Percentiles rank a stretch among this genome's conserved stretches.
phyloP scores from a whole-genome alignment of 23 tunicate genomes.

The Phallusia fumigata region DNA sequence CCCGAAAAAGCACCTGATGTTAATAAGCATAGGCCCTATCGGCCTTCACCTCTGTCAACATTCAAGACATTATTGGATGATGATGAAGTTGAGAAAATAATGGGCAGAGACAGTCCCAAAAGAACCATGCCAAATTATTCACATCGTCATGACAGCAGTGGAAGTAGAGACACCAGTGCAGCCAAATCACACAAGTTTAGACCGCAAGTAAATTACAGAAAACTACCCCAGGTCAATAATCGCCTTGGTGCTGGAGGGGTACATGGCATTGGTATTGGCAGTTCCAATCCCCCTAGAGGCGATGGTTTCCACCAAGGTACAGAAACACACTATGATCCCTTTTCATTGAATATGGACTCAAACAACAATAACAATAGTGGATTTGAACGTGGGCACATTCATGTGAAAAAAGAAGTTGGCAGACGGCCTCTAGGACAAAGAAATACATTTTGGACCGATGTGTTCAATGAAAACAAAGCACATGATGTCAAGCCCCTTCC shows the following conservation, averaged over 20 bases:
- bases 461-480: slow-evolving; percentile 17
- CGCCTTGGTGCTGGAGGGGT: not conserved
- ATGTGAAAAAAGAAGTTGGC: not conserved
- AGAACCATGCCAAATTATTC: not conserved
- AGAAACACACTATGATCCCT: not conserved
- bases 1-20: not conserved
- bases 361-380: slow-evolving; percentile 38
- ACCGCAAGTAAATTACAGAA: slow-evolving; percentile 3
- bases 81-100: slow-evolving; percentile 55
- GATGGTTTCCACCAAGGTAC: not conserved
- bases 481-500: slow-evolving; percentile 1
- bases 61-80: slow-evolving; percentile 63
- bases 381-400: not conserved
- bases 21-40: not conserved
- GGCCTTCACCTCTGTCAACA: slow-evolving; percentile 57
- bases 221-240: not conserved
- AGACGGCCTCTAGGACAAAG: slow-evolving; percentile 31
- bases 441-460: slow-evolving; percentile 37
- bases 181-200: not conserved
- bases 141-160: not conserved
- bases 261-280: not conserved
- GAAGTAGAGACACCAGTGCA: not conserved
- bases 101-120: slow-evolving; percentile 48
- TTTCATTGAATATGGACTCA: slow-evolving; percentile 14
- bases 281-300: not conserved